Conservation (phyloP, 2,797 vertebrate species). For the Myotis daubentonii region DNA sequence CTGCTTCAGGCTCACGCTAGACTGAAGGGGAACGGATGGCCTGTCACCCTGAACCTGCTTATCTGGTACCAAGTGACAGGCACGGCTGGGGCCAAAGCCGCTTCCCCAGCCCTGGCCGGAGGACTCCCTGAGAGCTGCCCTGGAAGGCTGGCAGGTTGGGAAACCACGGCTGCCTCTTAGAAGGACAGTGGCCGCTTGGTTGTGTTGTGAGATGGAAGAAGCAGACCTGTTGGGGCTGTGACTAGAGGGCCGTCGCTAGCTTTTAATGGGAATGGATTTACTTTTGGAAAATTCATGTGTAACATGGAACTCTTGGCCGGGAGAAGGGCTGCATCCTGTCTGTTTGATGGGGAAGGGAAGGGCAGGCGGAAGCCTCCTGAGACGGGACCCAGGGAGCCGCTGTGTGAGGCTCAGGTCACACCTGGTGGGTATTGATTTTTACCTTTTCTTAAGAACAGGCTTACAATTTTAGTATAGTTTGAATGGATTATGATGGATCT, state of each 20-base stretch:
- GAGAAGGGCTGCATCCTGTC: neutral
- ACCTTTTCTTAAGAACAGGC: neutral
- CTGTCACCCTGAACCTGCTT: neutral
- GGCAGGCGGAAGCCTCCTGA: neutral
- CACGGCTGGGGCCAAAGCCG: neutral
- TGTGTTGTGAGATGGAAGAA: neutral
- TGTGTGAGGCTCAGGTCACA: neutral
- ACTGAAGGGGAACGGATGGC: neutral
- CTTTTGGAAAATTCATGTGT: neutral
- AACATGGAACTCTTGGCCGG: neutral
- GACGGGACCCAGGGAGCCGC: neutral
- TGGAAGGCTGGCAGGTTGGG: neutral
- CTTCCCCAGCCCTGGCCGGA: neutral
- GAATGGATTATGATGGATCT: neutral
- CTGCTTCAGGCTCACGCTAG: neutral
- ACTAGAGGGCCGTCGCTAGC: fast-evolving
- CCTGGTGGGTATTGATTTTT: neutral
- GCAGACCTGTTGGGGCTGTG: neutral
- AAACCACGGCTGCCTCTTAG: neutral
- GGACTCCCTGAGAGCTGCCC: neutral
- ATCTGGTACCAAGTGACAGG: neutral
- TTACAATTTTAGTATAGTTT: neutral
- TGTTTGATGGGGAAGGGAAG: neutral
- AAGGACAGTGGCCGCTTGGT: neutral
- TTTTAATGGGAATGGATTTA: neutral